Base-by-base conservation (phyloP, 2,888 invertebrate species). In the Cheilosia variabilis region DNA sequence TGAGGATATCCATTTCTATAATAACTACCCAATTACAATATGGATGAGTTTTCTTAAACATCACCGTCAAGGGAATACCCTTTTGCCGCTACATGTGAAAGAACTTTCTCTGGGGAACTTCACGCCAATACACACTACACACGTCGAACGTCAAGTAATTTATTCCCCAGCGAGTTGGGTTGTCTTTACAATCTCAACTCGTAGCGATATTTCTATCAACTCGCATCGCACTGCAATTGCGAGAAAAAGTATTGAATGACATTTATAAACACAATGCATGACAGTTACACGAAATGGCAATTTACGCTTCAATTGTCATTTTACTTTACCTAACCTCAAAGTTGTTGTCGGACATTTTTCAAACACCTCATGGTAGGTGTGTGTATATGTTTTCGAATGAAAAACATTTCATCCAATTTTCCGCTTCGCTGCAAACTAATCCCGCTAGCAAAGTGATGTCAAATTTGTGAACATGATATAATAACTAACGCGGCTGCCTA, bases 401-500 rank as follows among this genome's bases (percentile, higher is more conserved):
- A 43, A 41, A 58, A 19, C 9, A 15, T 24, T 15, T 37, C 34
- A 41, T 31, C 27, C 27, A 73, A 41, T 68, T 73, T 81, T 55
- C 68, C 80, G 63, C 75, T 50, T 81, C 41, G 27, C 22, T 68
- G 47, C 68, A 41, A 62, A 55, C 62, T 80, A 19, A 55, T 62
- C 62, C 17, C 58, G 15, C 50, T 37, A 15, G n/a, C 43, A 66
- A 68, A 50, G 19, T 19, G 31, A 62, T 57, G 68, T 75, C 75
- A 81, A 75, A 65, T 71, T 63, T 58, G 76, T 58, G 65, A 71
- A 81, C 69, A 81, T 27, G 52, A 43, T 52, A 58, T 43, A 63
- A 78, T 63, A 27, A 57, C 31, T 24, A 34, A 24, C 53, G 31
- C 55, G 43, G 27, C 45, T 37, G 34, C 47, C 47, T 37, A 19